phyloP scores from a whole-genome alignment of 2,797 vertebrate genomes.

The Gymnodraco acuticeps region DNA sequence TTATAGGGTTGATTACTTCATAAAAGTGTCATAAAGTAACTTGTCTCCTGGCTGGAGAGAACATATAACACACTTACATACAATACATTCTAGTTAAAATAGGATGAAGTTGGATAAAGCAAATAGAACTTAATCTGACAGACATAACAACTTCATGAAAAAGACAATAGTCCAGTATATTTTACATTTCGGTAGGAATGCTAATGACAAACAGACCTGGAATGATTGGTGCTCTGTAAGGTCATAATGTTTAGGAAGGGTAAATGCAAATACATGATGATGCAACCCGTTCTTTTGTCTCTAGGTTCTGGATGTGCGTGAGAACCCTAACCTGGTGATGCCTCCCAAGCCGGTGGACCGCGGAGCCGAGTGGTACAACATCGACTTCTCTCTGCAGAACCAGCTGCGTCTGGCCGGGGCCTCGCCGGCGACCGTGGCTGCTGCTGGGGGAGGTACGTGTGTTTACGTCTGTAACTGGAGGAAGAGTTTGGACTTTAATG shows the following conservation, averaged over 20 bases:
- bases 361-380: constrained; percentile 95
- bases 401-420: constrained; percentile 96
- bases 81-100: background rate
- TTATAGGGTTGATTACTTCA: background rate
- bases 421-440: constrained; percentile 93
- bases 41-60: too few species aligned
- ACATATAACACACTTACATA: too few species aligned
- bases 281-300: background rate
- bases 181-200: background rate
- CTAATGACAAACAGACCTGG: background rate
- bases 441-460: constrained; percentile 88
- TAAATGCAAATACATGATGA: too few species aligned
- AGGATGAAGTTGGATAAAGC: background rate
- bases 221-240: background rate
- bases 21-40: too few species aligned
- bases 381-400: constrained; percentile 98
- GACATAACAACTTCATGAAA: background rate
- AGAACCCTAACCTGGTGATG: constrained; percentile 98
- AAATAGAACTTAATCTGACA: background rate
- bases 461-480: background rate
- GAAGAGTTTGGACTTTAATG: background rate
- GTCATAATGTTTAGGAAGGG: too few species aligned
- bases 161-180: background rate
- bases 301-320: constrained; percentile 89
- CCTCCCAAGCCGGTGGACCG: constrained; percentile 94